Evolutionary conservation across 2,888 invertebrate genomes (phyloP).

Genomic region (Limulus polyphemus): DNA sequence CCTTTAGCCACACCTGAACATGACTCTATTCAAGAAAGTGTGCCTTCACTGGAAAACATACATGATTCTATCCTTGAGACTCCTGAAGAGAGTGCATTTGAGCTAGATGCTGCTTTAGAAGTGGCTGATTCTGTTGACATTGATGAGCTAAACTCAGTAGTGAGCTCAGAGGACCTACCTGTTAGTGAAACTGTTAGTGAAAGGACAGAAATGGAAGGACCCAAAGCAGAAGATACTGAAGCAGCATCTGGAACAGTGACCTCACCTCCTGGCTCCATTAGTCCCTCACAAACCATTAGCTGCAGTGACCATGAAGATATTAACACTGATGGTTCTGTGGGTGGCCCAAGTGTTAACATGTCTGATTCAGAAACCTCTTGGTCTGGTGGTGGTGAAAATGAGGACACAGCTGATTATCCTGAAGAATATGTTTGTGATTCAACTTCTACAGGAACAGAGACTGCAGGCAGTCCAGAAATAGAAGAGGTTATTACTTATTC

Average conservation of each 20-base stretch:
- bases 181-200: constrained; percentile 14
- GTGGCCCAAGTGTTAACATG: neutral
- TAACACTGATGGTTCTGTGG: constrained; percentile 7
- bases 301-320: constrained; percentile 15
- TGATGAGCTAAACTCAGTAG: constrained; percentile 7
- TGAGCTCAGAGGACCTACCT: constrained; percentile 8
- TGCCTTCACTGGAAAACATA: constrained; percentile 44
- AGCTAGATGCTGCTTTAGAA: constrained; percentile 15
- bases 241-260: neutral
- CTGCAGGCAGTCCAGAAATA: too few relatives aligned
- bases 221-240: too few relatives aligned
- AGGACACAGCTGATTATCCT: constrained; percentile 4
- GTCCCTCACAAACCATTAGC: constrained; percentile 21
- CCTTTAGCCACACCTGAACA: constrained; percentile 51
- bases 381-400: constrained; percentile 13
- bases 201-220: constrained; percentile 1
- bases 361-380: constrained; percentile 11
- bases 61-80: constrained; percentile 20
- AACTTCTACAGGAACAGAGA: too few relatives aligned
- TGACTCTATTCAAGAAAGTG: constrained; percentile 47
- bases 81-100: constrained; percentile 10
- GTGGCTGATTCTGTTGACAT: constrained; percentile 9
- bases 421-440: constrained; percentile 1
- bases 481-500: too few relatives aligned
- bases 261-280: constrained; percentile 17